Percentiles rank a stretch among this genome's conserved stretches.
These are phyloP conservation scores for Apogon hyalosoma DNA, from an alignment of 2,797 vertebrate species.

Conservation along the genomic window DNA sequence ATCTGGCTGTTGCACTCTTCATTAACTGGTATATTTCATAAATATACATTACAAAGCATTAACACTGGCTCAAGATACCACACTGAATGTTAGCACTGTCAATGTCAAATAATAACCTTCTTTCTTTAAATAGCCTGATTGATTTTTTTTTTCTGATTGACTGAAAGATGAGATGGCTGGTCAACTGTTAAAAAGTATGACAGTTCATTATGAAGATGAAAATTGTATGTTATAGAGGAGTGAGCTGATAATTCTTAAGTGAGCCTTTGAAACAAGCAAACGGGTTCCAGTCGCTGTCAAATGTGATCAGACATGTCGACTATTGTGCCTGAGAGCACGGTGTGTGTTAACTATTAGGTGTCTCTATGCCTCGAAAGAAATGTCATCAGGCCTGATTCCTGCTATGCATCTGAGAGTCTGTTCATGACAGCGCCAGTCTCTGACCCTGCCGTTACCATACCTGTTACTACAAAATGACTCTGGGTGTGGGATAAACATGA, in stretches of 20 bases:
- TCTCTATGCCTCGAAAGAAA: slow-evolving; percentile 69
- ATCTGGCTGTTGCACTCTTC: neutral
- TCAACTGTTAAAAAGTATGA: neutral
- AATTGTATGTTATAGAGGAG: neutral
- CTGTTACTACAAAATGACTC: slow-evolving; percentile 53
- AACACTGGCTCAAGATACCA: too few species aligned
- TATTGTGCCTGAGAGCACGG: slow-evolving; percentile 12
- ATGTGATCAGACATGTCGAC: slow-evolving; percentile 30
- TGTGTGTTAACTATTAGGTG: slow-evolving; percentile 45
- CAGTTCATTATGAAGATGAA: neutral
- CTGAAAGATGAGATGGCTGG: neutral
- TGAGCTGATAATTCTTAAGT: slow-evolving; percentile 3
- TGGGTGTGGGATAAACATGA: slow-evolving; percentile 67
- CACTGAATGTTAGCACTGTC: too few species aligned
- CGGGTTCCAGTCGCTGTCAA: slow-evolving; percentile 6
- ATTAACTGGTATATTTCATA: neutral
- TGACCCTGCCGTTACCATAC: slow-evolving; percentile 55
- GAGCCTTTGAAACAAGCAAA: neutral
- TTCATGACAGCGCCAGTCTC: slow-evolving; percentile 28
- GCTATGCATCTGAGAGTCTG: slow-evolving; percentile 45
- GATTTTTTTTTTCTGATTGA: neutral
- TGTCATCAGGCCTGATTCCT: slow-evolving; percentile 79
- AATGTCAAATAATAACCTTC: too few species aligned
- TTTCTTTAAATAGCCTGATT: too few species aligned
- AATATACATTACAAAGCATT: neutral